Evolutionary conservation across 2,113 vertebrate genomes (phyloP).

Genomic region (Rhipidura dahli): DNA sequence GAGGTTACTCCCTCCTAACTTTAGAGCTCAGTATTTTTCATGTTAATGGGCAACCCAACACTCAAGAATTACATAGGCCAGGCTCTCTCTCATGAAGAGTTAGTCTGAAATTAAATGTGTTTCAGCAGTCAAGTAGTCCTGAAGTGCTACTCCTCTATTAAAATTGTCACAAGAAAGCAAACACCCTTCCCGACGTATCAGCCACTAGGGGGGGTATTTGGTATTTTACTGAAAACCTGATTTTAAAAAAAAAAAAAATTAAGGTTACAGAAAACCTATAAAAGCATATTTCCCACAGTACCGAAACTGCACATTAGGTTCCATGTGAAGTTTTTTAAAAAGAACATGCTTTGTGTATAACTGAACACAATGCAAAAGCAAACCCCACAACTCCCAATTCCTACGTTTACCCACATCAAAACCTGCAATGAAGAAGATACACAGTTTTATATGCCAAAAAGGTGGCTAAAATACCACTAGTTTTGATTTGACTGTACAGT

Average conservation of each 20-base stretch:
- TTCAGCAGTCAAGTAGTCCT: not conserved
- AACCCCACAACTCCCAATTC: accelerated
- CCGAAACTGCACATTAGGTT: not conserved
- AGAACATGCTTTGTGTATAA: not conserved
- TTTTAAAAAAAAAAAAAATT: not conserved
- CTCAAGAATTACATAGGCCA: not conserved
- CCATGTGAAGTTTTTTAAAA: not conserved
- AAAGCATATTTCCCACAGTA: not conserved
- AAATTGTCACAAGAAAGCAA: not conserved
- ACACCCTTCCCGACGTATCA: not conserved
- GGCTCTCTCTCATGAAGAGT: not conserved
- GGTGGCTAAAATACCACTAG: not conserved
- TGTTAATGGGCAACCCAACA: not conserved
- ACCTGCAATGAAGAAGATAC: accelerated
- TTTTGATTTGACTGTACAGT: not conserved
- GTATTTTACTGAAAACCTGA: not conserved
- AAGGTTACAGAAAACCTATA: not conserved
- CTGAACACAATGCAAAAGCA: not conserved
- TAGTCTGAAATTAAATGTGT: not conserved
- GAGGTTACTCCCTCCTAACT: not conserved
- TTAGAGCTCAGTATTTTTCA: not conserved
- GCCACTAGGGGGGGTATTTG: not conserved
- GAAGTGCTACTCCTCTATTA: not conserved
- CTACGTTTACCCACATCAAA: not conserved
- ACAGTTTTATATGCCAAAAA: not conserved